Evolutionary conservation across 2,888 invertebrate species (phyloP), one percentile per base, ranked within the genome.

Genomic region (Ecliptopera silaceata): DNA sequence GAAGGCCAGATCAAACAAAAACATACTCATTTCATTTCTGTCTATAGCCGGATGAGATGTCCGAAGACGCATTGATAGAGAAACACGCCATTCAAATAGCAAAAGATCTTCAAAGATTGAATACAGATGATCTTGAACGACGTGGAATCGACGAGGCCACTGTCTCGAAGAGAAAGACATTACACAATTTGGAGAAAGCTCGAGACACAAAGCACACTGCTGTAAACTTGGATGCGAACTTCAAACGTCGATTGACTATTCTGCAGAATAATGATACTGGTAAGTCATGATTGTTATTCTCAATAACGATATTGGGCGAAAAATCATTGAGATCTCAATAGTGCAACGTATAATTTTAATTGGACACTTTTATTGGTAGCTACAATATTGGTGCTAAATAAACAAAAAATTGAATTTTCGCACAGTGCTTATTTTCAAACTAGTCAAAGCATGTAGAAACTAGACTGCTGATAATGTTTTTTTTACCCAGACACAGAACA

Each of bases 81-180:
- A 96, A 96, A 82, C 96, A 97, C 80, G 97, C 97, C 0, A 95
- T 98, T 29, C 96, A 97, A 76, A 97, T 98, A 66, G 98, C 97
- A 0, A 95, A 96, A 72, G 96, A 97, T 75, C 86, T 98, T 39
- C 98, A 98, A 79, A 93, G 95, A 70, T 83, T 97, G 43, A 96
- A 96, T 77, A 96, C 95, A 0, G 95, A 97, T 64, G 96, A 96
- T 72, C 93, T 95, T 1, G 96, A 96, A 72, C 95, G 95, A 64
- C 95, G 95, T 56, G 80, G 76, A 0, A 67, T 74, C 0, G 96
- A 96, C 75, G 95, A 96, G 58, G 94, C 95, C 0, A 95, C 95
- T 54, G 95, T 96, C 11, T 95, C 96, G 1, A 89, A 96, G 31
- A 91, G 98, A 58, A 95, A 95, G 77, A 98, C 97, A 0, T 95